phyloP scores from a whole-genome alignment of 2,888 invertebrate species.

The Hecatera dysodea region DNA sequence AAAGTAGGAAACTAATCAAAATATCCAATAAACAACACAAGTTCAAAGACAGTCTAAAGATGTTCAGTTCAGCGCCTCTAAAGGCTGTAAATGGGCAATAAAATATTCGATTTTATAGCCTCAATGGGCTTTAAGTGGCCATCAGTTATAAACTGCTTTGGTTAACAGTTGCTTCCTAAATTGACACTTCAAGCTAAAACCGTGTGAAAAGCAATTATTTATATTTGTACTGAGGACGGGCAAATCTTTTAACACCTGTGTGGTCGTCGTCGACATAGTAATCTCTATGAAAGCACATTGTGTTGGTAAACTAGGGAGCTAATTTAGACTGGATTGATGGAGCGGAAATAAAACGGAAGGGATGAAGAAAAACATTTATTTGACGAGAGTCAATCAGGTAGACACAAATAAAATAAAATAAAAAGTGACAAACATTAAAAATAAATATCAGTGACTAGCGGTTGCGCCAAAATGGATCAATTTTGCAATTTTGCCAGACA shows the following conservation, averaged over 20 bases:
- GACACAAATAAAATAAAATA: too few species aligned
- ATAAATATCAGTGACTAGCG: too few species aligned
- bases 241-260: conserved; percentile 23
- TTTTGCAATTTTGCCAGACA: too few species aligned
- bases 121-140: conserved; percentile 44
- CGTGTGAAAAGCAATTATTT: conserved; percentile 20
- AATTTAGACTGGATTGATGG: background rate
- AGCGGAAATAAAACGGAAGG: too few species aligned
- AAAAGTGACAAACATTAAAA: too few species aligned
- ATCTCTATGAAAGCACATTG: conserved; percentile 12
- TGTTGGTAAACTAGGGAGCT: background rate
- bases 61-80: conserved; percentile 14
- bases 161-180: conserved; percentile 39
- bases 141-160: conserved; percentile 38
- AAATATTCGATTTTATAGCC: conserved; percentile 56
- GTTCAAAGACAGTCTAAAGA: conserved; percentile 32
- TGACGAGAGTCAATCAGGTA: too few species aligned
- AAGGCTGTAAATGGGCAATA: conserved; percentile 42
- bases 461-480: too few species aligned
- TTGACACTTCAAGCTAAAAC: conserved; percentile 38
- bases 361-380: too few species aligned
- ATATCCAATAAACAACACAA: conserved; percentile 15
- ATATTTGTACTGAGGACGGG: background rate
- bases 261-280: background rate
- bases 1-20: conserved; percentile 15